These are phyloP conservation scores for Melanotaenia duboulayi DNA, from an alignment of 2,113 vertebrate genomes.

Conservation along the genomic window DNA sequence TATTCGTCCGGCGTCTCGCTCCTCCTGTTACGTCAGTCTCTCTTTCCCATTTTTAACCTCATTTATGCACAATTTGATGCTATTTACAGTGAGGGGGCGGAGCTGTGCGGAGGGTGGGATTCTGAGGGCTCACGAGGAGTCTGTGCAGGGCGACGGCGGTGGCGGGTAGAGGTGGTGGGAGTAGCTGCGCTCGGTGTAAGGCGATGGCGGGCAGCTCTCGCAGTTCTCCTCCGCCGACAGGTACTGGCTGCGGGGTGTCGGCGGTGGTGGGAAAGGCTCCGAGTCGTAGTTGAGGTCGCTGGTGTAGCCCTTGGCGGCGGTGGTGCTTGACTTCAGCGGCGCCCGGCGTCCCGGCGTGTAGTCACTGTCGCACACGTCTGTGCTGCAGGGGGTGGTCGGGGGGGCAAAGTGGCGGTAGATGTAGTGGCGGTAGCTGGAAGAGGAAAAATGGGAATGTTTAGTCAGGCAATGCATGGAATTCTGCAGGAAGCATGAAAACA, in stretches of 20 bases:
- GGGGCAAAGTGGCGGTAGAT: conserved; percentile 97
- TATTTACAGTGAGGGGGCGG: conserved; percentile 87
- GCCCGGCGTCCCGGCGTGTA: conserved; percentile 91
- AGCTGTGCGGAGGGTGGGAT: conserved; percentile 67
- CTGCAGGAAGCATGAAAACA: not conserved
- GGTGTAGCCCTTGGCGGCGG: conserved; percentile 89
- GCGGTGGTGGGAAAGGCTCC: conserved; percentile 94
- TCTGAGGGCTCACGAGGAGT: conserved; percentile 90
- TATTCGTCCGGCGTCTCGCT: conserved; percentile 53
- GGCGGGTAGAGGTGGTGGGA: conserved; percentile 96
- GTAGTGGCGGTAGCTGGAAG: conserved; percentile 90
- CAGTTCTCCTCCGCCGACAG: conserved; percentile 98
- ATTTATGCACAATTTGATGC: conserved; percentile 73
- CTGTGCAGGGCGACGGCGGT: conserved; percentile 94
- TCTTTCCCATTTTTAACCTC: conserved; percentile 82
- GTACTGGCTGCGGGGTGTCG: conserved; percentile 96
- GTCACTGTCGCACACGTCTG: conserved; percentile 96
- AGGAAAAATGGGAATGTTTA: no score
- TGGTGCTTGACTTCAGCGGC: conserved; percentile 66
- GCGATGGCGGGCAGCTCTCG: conserved; percentile 96
- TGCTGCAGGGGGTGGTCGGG: conserved; percentile 98
- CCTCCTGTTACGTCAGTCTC: conserved; percentile 67
- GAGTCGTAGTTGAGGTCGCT: conserved; percentile 98
- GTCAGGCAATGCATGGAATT: no score
- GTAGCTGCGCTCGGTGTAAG: conserved; percentile 96